Conservation (phyloP, 2,888 invertebrate genomes). For the Meandrusa payeni region DNA sequence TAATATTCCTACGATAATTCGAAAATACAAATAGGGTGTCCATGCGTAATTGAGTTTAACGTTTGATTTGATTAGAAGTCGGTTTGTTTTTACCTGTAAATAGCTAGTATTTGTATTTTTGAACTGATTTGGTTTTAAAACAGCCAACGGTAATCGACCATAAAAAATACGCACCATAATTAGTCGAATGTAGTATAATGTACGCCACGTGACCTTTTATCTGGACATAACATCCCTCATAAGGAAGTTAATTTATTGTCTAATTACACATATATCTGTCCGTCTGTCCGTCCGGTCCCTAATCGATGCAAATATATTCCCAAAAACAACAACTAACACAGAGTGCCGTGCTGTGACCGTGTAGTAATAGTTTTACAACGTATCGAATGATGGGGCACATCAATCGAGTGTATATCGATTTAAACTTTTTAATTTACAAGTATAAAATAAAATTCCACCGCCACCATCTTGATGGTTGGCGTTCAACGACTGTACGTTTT, state of each 20-base stretch:
- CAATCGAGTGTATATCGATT: constrained; percentile 18
- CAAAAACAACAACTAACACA: constrained; percentile 38
- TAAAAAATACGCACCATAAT: constrained; percentile 26
- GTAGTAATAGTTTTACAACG: constrained; percentile 41
- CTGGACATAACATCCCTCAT: constrained; percentile 37
- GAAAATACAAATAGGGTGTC: no score
- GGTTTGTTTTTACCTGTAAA: no score
- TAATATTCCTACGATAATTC: no score
- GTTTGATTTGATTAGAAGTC: no score
- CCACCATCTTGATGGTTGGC: no score
- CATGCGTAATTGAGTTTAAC: no score
- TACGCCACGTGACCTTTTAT: constrained; percentile 19
- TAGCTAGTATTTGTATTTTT: no score
- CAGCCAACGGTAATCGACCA: no score
- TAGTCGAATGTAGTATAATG: constrained; percentile 21
- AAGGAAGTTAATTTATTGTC: constrained; percentile 57
- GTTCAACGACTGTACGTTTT: no score
- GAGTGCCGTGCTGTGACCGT: constrained; percentile 35
- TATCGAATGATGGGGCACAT: constrained; percentile 17
- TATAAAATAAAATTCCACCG: no score
- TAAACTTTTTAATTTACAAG: no score
- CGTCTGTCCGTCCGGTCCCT: constrained; percentile 34
- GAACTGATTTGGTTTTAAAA: no score
- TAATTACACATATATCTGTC: constrained; percentile 57
- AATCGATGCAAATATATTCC: constrained; percentile 41